These are phyloP conservation scores for Tinea trinotella DNA, from an alignment of 2,888 invertebrate species.

Conservation along the genomic window DNA sequence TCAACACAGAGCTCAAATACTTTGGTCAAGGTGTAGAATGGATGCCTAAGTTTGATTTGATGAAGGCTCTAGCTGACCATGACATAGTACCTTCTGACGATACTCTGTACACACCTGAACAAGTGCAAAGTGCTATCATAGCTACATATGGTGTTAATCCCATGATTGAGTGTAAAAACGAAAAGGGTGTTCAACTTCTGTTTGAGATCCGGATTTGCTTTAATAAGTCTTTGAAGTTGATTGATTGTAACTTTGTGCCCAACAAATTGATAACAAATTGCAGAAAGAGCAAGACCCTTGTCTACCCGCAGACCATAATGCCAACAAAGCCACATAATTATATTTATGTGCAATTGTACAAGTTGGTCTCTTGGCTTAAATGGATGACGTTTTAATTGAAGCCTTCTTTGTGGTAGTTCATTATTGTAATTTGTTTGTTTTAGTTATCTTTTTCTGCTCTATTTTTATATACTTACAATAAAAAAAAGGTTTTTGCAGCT, in stretches of 20 bases:
- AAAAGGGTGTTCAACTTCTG: conserved; percentile 72
- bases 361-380: conserved; percentile 70
- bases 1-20: conserved; percentile 78
- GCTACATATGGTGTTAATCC: conserved; percentile 71
- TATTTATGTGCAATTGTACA: conserved; percentile 66
- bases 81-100: conserved; percentile 63
- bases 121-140: conserved; percentile 52
- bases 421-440: neutral
- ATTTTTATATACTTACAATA: too few species aligned
- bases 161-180: conserved; percentile 75
- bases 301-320: conserved; percentile 70
- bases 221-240: conserved; percentile 74
- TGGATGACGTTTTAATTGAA: conserved; percentile 73
- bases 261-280: conserved; percentile 74
- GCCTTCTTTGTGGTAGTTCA: conserved; percentile 17
- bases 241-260: conserved; percentile 76
- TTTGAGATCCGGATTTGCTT: conserved; percentile 84
- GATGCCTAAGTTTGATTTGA: conserved; percentile 74
- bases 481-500: too few species aligned
- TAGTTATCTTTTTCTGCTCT: too few species aligned
- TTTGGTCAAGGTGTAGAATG: conserved; percentile 76
- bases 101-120: conserved; percentile 30
- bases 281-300: conserved; percentile 58
- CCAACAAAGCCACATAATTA: conserved; percentile 41
- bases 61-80: conserved; percentile 65